phyloP scores from a whole-genome alignment of 2,888 invertebrate genomes.

The Luffia ferchaultella region DNA sequence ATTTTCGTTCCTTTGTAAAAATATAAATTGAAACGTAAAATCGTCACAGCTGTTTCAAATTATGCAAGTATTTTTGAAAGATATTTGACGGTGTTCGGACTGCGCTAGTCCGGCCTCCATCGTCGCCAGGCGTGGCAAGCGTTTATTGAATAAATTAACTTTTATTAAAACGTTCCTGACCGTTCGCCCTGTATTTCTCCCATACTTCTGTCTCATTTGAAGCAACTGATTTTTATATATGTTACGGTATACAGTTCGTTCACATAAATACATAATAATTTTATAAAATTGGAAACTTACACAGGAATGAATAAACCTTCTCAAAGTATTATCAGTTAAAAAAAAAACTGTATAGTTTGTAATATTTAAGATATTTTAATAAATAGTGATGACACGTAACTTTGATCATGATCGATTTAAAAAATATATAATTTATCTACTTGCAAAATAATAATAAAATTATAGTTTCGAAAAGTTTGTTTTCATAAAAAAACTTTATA shows the following conservation, averaged over 20 bases:
- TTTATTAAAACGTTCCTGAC: constrained; percentile 36
- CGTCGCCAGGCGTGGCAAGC: constrained; percentile 12
- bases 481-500: too few species aligned
- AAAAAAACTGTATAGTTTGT: too few species aligned
- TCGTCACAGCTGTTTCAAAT: background rate
- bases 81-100: background rate
- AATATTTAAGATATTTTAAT: too few species aligned
- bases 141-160: constrained; percentile 59
- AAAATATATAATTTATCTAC: too few species aligned
- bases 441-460: too few species aligned
- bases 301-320: too few species aligned
- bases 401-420: too few species aligned
- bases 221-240: background rate
- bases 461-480: too few species aligned
- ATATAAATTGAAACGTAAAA: background rate
- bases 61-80: background rate
- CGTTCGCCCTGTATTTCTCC: background rate
- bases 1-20: background rate
- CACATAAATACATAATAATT: too few species aligned
- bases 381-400: too few species aligned
- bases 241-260: background rate
- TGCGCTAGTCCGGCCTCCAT: background rate
- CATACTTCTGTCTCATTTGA: background rate
- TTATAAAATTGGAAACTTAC: too few species aligned
- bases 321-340: too few species aligned